Evolutionary conservation across 2,888 invertebrate species (phyloP).

Genomic region (Lottia gigantea): DNA sequence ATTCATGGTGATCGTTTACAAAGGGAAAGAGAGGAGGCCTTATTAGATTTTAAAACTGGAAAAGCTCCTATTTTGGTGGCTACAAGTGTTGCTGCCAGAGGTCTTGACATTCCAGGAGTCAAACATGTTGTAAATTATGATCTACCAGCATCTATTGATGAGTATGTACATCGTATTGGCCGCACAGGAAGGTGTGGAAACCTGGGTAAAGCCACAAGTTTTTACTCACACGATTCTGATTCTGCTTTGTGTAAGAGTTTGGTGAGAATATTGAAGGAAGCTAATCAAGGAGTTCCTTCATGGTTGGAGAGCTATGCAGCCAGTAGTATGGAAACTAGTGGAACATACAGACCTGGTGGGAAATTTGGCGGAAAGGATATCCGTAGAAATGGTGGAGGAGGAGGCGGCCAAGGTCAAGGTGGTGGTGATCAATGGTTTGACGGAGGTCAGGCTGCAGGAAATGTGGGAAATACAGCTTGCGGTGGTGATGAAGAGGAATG

Average conservation of each 20-base stretch:
- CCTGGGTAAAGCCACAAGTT: slow-evolving; percentile 74
- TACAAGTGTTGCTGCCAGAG: slow-evolving; percentile 93
- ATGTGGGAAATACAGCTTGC: slow-evolving; percentile 28
- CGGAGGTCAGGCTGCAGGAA: slow-evolving; percentile 34
- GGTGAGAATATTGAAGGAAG: slow-evolving; percentile 79
- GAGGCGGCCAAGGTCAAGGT: slow-evolving; percentile 31
- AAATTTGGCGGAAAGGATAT: slow-evolving; percentile 62
- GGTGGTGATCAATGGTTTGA: slow-evolving; percentile 32
- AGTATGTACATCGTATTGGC: slow-evolving; percentile 98
- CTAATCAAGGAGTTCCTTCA: slow-evolving; percentile 83
- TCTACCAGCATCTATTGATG: slow-evolving; percentile 96
- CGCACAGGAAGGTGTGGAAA: slow-evolving; percentile 99
- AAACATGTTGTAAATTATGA: slow-evolving; percentile 99
- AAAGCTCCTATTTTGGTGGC: slow-evolving; percentile 86
- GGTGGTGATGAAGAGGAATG: slow-evolving; percentile 51
- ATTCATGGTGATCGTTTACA: slow-evolving; percentile 83
- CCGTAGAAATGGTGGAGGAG: slow-evolving; percentile 29
- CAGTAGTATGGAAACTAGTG: slow-evolving; percentile 58
- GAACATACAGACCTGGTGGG: slow-evolving; percentile 63
- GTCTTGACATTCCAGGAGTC: slow-evolving; percentile 88
- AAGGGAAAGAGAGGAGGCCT: slow-evolving; percentile 78
- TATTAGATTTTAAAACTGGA: slow-evolving; percentile 84
- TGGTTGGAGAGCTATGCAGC: slow-evolving; percentile 73
- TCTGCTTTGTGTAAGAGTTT: slow-evolving; percentile 75
- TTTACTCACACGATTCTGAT: slow-evolving; percentile 67